Base-by-base conservation (phyloP, 2,113 vertebrate genomes). In the Megaleporinus macrocephalus region DNA sequence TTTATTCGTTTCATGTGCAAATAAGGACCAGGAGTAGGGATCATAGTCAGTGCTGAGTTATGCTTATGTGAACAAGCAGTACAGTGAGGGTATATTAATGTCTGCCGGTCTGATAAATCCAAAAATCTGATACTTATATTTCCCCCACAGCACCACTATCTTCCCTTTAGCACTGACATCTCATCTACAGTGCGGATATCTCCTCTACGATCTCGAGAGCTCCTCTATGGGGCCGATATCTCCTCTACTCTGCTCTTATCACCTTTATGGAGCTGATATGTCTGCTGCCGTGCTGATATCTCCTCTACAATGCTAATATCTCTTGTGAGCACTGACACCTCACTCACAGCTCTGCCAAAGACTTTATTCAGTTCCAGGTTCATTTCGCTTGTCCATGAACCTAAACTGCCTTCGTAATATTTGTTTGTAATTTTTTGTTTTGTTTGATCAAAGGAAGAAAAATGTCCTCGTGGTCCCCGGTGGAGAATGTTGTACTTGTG, bases 1-100 rank as follows among this genome's bases (percentile, higher is more conserved):
- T 26, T 27, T 74, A 51, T 36, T 44, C 4, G 26, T 61, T 49
- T 26, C 53, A 30, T 62, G 49, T 82, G 33, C 66, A 70, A 70
- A 68, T 7, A 36, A 1, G 6, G 29, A 33, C 18, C 65, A 68
- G 30, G 30, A 13, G 5, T 15, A 16, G 18, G 29, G 53, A 20
- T 14, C 18, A 24, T 11, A 13, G 10, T 44, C 66, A 44, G 22
- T 70, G 66, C 66, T 44, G 41, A 70, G 36, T 24, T 59, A 59
- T 59, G 33, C 33, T 36, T 11, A 2, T 16, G 49, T 18, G 1
- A 16, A 51, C 4, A 18, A 51, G 16, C 14, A 51, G 49, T 12
- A 16, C 49, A 51, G 13, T 51, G 49, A 51, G 2, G 15, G 7
- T 18, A 18, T 51, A 51, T 51, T 51, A 51, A 51, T 22, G 47